phyloP scores from a whole-genome alignment of 2,888 invertebrate species.

The Osmoderma eremita region DNA sequence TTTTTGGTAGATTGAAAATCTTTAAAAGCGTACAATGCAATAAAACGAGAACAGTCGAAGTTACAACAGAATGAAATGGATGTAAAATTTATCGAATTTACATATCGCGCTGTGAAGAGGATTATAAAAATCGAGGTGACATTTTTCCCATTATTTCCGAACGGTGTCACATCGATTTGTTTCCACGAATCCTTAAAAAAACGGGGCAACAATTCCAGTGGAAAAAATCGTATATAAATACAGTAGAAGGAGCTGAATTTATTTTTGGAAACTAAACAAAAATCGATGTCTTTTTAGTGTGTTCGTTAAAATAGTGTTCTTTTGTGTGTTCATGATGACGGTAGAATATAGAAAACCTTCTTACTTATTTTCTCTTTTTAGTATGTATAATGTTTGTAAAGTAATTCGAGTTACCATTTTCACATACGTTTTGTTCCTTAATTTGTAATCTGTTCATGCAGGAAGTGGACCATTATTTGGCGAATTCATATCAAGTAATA shows the following conservation, averaged over 20 bases:
- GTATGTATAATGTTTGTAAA: conserved; percentile 6
- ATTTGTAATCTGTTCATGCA: no score
- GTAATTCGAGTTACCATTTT: conserved; percentile 22
- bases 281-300: conserved; percentile 45
- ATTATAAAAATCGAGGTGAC: conserved; percentile 40
- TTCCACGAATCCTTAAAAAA: conserved; percentile 51
- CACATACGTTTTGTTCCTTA: background rate
- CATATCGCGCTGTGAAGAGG: conserved; percentile 62
- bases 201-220: conserved; percentile 53
- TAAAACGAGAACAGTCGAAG: conserved; percentile 50
- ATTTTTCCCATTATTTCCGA: conserved; percentile 2
- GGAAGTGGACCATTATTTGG: no score
- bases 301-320: conserved; percentile 40
- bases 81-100: conserved; percentile 59
- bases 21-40: conserved; percentile 53
- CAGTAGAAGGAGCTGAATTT: conserved; percentile 43
- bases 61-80: conserved; percentile 5
- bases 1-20: background rate
- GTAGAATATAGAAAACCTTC: conserved; percentile 20
- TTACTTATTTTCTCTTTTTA: conserved; percentile 21
- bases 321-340: conserved; percentile 34
- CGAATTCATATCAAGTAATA: background rate
- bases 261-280: conserved; percentile 45
- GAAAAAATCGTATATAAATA: conserved; percentile 43
- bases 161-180: conserved; percentile 32